A percentile compares a stretch with the other conserved stretches of the same genome.
phyloP scores from a whole-genome alignment of 2,113 vertebrate genomes.

The Apus apus region DNA sequence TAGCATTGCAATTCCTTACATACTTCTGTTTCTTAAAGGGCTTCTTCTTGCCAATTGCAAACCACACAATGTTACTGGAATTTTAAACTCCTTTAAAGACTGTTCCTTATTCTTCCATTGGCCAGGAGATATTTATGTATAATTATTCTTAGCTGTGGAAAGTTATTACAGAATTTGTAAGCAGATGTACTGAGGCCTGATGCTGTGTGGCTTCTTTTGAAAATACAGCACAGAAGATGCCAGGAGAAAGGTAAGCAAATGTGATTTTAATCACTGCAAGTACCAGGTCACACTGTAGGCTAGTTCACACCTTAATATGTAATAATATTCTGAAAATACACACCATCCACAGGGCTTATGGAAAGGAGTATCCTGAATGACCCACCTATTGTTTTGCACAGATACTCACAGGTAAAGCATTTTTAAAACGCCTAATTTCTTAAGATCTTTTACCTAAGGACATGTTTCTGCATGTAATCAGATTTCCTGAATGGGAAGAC shows the following conservation, averaged over 20 bases:
- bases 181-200: background rate
- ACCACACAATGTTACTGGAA: background rate
- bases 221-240: background rate
- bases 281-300: background rate
- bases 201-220: background rate
- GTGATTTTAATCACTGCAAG: background rate
- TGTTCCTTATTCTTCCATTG: background rate
- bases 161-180: background rate
- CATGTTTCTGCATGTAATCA: background rate
- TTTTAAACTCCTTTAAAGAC: background rate
- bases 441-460: background rate
- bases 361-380: background rate
- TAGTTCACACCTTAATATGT: background rate
- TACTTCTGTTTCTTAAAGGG: background rate
- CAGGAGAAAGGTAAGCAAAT: background rate
- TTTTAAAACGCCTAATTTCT: background rate
- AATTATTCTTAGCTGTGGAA: background rate
- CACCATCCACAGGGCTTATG: background rate
- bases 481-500: background rate
- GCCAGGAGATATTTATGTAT: background rate
- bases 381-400: background rate
- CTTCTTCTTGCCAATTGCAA: background rate
- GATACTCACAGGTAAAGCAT: background rate
- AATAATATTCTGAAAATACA: background rate
- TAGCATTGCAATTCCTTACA: background rate